A percentile compares a stretch with the other conserved stretches of the same genome.
Conservation (phyloP, 2,797 vertebrate species). For the Typhlichthys subterraneus region DNA sequence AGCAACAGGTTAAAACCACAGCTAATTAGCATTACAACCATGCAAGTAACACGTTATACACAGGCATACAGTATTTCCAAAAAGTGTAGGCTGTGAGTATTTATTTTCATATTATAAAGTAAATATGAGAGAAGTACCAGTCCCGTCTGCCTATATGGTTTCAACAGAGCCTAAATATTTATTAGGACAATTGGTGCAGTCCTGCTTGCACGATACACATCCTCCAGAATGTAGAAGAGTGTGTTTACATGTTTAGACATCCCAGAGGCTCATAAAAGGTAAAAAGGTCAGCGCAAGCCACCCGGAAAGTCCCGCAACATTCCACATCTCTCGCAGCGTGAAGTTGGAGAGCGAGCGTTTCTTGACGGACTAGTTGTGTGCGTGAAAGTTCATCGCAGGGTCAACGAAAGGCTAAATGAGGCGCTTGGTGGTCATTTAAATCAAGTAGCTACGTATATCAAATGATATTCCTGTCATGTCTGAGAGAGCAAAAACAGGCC, state of each 20-base stretch:
- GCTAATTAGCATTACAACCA: too few relatives aligned
- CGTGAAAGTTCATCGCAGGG: slow-evolving; percentile 11
- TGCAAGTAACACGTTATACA: too few relatives aligned
- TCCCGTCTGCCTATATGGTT: too few relatives aligned
- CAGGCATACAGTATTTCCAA: too few relatives aligned
- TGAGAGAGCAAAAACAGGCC: not conserved
- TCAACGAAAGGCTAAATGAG: slow-evolving; percentile 50
- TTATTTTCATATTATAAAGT: too few relatives aligned
- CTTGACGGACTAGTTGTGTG: slow-evolving; percentile 3
- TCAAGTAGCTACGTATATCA: slow-evolving; percentile 20
- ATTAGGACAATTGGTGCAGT: too few relatives aligned
- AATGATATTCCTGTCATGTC: slow-evolving; percentile 5
- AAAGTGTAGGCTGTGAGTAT: too few relatives aligned
- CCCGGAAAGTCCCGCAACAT: slow-evolving; percentile 63
- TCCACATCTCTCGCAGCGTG: slow-evolving; percentile 48
- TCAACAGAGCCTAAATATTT: too few relatives aligned
- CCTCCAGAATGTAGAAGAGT: slow-evolving; percentile 28
- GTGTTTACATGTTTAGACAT: slow-evolving; percentile 84
- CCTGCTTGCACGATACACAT: too few relatives aligned
- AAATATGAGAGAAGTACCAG: too few relatives aligned
- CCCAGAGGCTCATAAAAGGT: slow-evolving; percentile 81
- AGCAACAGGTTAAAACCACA: too few relatives aligned
- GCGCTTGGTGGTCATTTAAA: slow-evolving; percentile 30
- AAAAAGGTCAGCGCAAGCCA: slow-evolving; percentile 80
- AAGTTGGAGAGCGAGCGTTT: slow-evolving; percentile 8